Evolutionary conservation across 2,113 vertebrate genomes (phyloP), one percentile per base, ranked within the genome.

Genomic region (Callorhinus ursinus): DNA sequence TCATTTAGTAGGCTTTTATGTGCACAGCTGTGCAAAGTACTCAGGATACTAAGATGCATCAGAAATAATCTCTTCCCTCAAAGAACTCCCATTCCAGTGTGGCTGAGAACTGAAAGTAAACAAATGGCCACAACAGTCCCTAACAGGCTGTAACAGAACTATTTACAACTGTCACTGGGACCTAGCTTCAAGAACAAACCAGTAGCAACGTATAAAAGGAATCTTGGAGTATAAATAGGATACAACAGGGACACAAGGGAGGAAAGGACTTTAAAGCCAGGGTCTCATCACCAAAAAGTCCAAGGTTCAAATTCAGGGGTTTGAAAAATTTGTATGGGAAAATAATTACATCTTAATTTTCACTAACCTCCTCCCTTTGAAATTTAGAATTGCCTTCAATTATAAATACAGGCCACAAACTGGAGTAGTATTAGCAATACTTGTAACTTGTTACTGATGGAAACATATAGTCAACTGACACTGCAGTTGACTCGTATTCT

Each of bases 281-380:
- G 31, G 16, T 1, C 9, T 46, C 9, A 85, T 86, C 71, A 89
- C 10, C 21, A 86, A 86, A 13, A 3, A 4, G 9, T 26, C 31
- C 4, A 19, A 28, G 28, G 24, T 72, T 86, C 80, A 31, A 65
- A 36, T 49, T 86, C 55, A 81, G 13, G 22, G 22, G 9, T 16
- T 65, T 10, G 13, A 90, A 86, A 13, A 94, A 80, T 86, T 80
- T 71, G 15, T 14, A 33, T 33, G 15, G 39, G 22, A 63, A 80
- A 80, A n/a, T 69, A 67, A 86, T 84, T 71, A 80, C 13, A 10
- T 85, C 16, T 93, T 86, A n/a, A 76, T 86, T 93, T 93, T 90
- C n/a, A 65, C 42, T 71, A 53, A 90, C n/a, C 2, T 81, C n/a
- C 33, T 72, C 36, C 55, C 28, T 90, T 65, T 57, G 63, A 94